phyloP scores from a whole-genome alignment of 2,113 vertebrate species.

The Callaeas wilsoni region DNA sequence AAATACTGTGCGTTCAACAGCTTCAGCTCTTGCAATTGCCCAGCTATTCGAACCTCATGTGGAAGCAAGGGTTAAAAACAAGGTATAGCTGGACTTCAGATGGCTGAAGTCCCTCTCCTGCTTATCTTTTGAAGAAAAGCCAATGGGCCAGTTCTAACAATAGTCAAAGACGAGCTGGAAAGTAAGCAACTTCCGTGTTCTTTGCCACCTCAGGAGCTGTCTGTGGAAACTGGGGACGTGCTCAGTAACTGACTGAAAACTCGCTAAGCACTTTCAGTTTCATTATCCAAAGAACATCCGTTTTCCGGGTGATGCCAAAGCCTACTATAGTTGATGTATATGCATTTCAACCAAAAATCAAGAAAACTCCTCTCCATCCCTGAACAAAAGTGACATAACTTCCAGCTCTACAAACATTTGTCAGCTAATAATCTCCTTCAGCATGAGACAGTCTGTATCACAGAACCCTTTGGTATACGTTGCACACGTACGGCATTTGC shows the following conservation, averaged over 20 bases:
- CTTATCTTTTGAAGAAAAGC: neutral
- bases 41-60: neutral
- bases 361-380: slow-evolving; percentile 16
- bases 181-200: neutral
- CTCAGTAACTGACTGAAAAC: slow-evolving; percentile 23
- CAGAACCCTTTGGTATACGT: slow-evolving; percentile 67
- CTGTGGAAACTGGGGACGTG: neutral
- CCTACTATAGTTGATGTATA: neutral
- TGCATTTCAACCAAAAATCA: slow-evolving; percentile 8
- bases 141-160: neutral
- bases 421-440: slow-evolving; percentile 38
- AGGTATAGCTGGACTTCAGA: neutral
- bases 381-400: slow-evolving; percentile 8
- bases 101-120: slow-evolving; percentile 5
- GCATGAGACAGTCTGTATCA: slow-evolving; percentile 44
- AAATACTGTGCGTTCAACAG: slow-evolving; percentile 30
- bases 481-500: slow-evolving; percentile 42
- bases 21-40: slow-evolving; percentile 37
- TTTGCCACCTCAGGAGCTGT: neutral
- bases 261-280: neutral
- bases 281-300: neutral
- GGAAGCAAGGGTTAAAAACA: neutral
- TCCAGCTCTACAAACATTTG: slow-evolving; percentile 48
- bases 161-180: neutral
- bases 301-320: neutral